A percentile compares a stretch with the other conserved stretches of the same genome.
These are phyloP conservation scores for Didymodactylos carnosus DNA, from an alignment of 2,888 invertebrate genomes.

Conservation along the genomic window DNA sequence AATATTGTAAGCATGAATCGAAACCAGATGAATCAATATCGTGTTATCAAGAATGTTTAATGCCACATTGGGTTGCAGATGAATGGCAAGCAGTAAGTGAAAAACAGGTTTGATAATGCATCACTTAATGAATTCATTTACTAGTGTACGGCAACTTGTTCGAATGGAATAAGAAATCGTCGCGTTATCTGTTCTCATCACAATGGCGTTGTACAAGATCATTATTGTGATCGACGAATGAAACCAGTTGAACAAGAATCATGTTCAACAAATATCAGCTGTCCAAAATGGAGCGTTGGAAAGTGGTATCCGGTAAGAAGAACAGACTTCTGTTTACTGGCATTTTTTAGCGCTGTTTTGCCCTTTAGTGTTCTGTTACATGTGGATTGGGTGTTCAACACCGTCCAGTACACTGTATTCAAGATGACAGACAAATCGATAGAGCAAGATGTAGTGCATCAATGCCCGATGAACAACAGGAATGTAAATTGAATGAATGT, in stretches of 20 bases:
- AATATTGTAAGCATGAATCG: not conserved
- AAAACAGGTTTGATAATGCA: not conserved
- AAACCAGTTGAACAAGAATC: not conserved
- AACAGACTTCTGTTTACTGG: no score
- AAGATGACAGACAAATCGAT: not conserved
- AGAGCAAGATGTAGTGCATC: not conserved
- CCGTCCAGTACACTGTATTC: constrained; percentile 4
- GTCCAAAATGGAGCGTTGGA: not conserved
- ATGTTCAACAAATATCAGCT: not conserved
- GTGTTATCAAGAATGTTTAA: not conserved
- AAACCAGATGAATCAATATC: not conserved
- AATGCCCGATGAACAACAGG: not conserved
- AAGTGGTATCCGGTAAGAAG: not conserved
- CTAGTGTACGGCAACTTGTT: not conserved
- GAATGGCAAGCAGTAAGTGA: not conserved
- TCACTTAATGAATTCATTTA: not conserved
- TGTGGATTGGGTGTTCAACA: constrained; percentile 3
- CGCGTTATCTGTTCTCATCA: not conserved
- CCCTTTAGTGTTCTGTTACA: constrained; percentile 7
- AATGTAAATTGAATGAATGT: not conserved
- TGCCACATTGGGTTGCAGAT: not conserved
- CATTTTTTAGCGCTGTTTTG: no score
- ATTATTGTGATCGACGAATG: not conserved
- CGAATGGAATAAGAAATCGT: not conserved
- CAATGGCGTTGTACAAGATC: not conserved